Evolutionary conservation across 2,797 vertebrate species (phyloP).

Genomic region (Odontamblyopus lacepedii): DNA sequence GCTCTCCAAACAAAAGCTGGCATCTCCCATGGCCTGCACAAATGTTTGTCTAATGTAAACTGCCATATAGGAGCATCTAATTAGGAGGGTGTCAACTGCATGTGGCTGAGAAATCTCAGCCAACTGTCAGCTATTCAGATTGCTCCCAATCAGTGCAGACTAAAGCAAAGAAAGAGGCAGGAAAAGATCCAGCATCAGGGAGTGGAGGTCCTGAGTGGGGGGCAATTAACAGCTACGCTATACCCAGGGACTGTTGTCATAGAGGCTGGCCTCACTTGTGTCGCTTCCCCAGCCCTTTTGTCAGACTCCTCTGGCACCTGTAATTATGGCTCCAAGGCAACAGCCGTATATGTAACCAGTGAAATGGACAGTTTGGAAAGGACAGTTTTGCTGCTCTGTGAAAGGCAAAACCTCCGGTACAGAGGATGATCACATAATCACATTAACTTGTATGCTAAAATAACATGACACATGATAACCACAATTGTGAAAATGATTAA

Average conservation of each 20-base stretch:
- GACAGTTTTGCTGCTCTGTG: neutral
- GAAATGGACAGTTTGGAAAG: slow-evolving; percentile 36
- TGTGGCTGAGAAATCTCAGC: slow-evolving; percentile 77
- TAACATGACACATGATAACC: slow-evolving; percentile 69
- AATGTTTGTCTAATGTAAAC: slow-evolving; percentile 80
- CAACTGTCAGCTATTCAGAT: slow-evolving; percentile 77
- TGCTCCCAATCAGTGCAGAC: slow-evolving; percentile 68
- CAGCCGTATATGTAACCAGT: slow-evolving; percentile 34
- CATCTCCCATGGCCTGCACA: slow-evolving; percentile 76
- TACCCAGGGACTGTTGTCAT: slow-evolving; percentile 70
- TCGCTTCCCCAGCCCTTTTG: slow-evolving; percentile 54
- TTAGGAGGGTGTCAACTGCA: slow-evolving; percentile 76
- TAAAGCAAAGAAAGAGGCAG: slow-evolving; percentile 51
- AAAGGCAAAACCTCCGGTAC: neutral
- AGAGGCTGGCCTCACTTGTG: slow-evolving; percentile 68
- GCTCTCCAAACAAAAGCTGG: slow-evolving; percentile 78
- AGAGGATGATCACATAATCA: neutral
- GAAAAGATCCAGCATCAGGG: slow-evolving; percentile 55
- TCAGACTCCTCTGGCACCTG: slow-evolving; percentile 60
- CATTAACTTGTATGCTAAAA: neutral
- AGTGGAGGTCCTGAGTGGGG: slow-evolving; percentile 58
- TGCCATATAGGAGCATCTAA: slow-evolving; percentile 78
- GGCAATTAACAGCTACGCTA: slow-evolving; percentile 78
- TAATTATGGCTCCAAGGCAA: slow-evolving; percentile 67
- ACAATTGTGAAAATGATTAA: neutral